Evolutionary conservation across 1,140 invertebrate genomes (phyloP).

Genomic region (Steinernema feltiae): DNA sequence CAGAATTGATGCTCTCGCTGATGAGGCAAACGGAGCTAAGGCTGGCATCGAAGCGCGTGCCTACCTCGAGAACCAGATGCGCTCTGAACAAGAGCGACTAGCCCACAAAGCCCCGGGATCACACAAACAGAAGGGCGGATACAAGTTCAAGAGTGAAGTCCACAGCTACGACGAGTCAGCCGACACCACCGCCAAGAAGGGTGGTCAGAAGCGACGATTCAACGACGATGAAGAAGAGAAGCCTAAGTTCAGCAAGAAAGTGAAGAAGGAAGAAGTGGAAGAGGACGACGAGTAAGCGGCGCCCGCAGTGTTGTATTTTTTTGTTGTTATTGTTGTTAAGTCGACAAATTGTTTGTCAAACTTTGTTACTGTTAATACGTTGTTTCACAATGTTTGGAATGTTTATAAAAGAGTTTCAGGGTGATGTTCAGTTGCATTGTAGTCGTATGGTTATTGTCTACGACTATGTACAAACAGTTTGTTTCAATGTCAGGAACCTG

Average conservation of each 20-base stretch:
- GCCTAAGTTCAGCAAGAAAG: constrained; percentile 22
- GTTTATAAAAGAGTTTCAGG: no score
- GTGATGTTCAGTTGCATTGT: no score
- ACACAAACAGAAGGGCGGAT: constrained; percentile 36
- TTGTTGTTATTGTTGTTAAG: no score
- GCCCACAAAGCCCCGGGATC: constrained; percentile 26
- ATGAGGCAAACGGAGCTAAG: constrained; percentile 59
- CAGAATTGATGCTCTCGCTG: constrained; percentile 88
- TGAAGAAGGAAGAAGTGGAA: constrained; percentile 18
- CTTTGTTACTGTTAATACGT: no score
- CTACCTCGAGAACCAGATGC: constrained; percentile 45
- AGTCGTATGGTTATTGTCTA: no score
- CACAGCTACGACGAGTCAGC: constrained; percentile 41
- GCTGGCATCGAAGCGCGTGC: constrained; percentile 51
- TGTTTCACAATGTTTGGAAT: no score
- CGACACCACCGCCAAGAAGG: constrained; percentile 31
- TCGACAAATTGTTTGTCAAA: no score
- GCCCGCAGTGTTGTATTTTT: no score
- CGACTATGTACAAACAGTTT: no score
- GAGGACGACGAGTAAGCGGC: background rate
- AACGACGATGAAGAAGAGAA: constrained; percentile 29
- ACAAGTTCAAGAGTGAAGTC: constrained; percentile 54
- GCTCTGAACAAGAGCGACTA: constrained; percentile 47
- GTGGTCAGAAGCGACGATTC: constrained; percentile 34
- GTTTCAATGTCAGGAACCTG: no score